These are phyloP conservation scores for Plotosus lineatus DNA, from an alignment of 2,113 vertebrate species.

Conservation along the genomic window DNA sequence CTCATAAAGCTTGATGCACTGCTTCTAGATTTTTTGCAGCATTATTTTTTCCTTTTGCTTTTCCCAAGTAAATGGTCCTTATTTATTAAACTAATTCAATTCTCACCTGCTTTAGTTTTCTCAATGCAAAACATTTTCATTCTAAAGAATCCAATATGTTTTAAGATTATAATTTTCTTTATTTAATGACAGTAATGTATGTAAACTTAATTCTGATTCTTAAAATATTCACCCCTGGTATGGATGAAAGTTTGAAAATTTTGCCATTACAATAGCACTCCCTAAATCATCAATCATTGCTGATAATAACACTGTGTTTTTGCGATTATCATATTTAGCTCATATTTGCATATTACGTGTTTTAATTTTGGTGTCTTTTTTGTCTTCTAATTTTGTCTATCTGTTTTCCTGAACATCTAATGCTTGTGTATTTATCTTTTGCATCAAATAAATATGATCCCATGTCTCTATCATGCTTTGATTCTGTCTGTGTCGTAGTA, in stretches of 20 bases:
- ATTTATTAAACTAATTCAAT: conserved; percentile 9
- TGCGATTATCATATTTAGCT: not conserved
- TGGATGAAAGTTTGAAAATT: not conserved
- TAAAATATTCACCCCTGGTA: not conserved
- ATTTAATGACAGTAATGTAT: conserved; percentile 20
- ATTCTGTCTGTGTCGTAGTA: not conserved
- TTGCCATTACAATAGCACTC: not conserved
- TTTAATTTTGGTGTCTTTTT: not conserved
- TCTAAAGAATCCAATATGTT: not conserved
- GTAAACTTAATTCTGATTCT: conserved; percentile 15
- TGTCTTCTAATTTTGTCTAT: not conserved
- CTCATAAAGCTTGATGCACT: too few species aligned
- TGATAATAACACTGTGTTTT: not conserved
- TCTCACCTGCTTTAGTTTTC: conserved; percentile 17
- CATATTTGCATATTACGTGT: conserved; percentile 11
- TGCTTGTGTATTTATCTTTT: not conserved
- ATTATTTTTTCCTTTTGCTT: not conserved
- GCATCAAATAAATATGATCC: not conserved
- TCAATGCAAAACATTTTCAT: not conserved
- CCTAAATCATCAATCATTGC: not conserved
- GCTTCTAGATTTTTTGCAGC: conserved; percentile 7
- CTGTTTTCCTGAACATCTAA: not conserved
- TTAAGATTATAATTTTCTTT: not conserved
- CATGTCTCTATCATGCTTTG: not conserved
- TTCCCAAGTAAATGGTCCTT: not conserved